phyloP scores from a whole-genome alignment of 2,888 invertebrate genomes.

The Silvanus unidentatus region DNA sequence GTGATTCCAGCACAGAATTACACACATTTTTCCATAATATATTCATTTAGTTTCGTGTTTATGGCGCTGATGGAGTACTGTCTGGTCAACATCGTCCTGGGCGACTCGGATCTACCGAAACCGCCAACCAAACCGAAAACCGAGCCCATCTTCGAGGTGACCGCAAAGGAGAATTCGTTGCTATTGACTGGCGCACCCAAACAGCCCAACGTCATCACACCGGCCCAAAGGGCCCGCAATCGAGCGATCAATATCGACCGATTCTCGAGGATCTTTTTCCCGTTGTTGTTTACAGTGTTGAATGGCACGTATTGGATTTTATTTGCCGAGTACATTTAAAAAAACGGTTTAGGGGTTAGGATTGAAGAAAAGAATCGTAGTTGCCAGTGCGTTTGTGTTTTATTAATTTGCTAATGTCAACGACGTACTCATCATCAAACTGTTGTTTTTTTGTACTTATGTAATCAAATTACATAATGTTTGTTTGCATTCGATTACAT shows the following conservation, averaged over 20 bases:
- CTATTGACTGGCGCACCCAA: conserved; percentile 39
- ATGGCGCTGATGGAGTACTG: conserved; percentile 93
- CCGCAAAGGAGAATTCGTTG: conserved; percentile 46
- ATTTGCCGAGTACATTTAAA: conserved; percentile 65
- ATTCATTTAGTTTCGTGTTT: conserved; percentile 67
- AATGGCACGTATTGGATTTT: conserved; percentile 68
- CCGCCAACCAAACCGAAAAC: conserved; percentile 46
- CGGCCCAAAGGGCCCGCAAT: conserved; percentile 56
- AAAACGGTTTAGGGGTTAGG: conserved; percentile 5
- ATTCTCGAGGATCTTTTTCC: conserved; percentile 65
- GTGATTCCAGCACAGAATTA: no score
- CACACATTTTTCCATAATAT: no score
- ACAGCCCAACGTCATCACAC: conserved; percentile 45
- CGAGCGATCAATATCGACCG: conserved; percentile 66
- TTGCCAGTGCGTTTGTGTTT: no score
- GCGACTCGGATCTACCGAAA: conserved; percentile 61
- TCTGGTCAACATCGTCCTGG: conserved; percentile 77
- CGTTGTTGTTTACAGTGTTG: conserved; percentile 60
- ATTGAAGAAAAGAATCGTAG: no score
- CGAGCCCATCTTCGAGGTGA: conserved; percentile 53
- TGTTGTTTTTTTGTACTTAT: no score
- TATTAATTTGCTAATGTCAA: no score
- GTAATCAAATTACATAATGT: no score
- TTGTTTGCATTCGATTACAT: no score
- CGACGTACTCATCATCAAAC: no score